Base-by-base conservation (phyloP, 2,113 vertebrate species). In the Sturnira hondurensis region DNA sequence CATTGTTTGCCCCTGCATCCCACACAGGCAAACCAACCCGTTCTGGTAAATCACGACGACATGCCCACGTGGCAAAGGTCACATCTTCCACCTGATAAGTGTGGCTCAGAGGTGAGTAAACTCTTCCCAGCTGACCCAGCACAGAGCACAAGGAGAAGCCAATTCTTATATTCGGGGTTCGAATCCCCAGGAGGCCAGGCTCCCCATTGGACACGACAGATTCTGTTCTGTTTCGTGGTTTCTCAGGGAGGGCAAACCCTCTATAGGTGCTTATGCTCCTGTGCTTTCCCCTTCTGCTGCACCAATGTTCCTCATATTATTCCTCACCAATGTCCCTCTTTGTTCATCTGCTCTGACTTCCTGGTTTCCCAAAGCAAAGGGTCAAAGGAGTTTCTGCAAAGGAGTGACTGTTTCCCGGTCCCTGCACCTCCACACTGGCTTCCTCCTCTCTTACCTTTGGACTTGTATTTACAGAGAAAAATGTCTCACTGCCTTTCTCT, bases 1-100 rank as follows among this genome's bases (percentile, higher is more conserved):
- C 0, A 0, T 5, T 3, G 0, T 5, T 33, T 0, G 5, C 16
- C 15, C 28, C 52, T 3, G 14, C 33, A 33, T 20, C 65, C 63
- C 38, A 58, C 43, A n/a, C 1, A 28, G 28, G 38, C 58, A 68
- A 74, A 89, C 5, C 6, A 4, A 14, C 10, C 54, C 1, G 11
- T 9, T 22, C 36, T 15, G 24, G 17, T 47, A 24, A 86, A 33
- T 31, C 41, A 14, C 47, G 20, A 43, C 54, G 9, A 16, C 6
- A 4, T 20, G 50, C 20, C 12, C 63, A n/a, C 0, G 1, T 9
- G 41, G 14, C 7, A 43, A n/a, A 15, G 24, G 54, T 4, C 83
- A 63, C 0, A 3, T 6, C 36, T 71, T 7, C n/a, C 22, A 20
- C 16, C 45, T 93, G 70, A 20, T 38, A 45, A 54, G 45, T 47